Evolutionary conservation across 2,888 invertebrate genomes (phyloP).

Genomic region (Peribatodes rhomboidaria): DNA sequence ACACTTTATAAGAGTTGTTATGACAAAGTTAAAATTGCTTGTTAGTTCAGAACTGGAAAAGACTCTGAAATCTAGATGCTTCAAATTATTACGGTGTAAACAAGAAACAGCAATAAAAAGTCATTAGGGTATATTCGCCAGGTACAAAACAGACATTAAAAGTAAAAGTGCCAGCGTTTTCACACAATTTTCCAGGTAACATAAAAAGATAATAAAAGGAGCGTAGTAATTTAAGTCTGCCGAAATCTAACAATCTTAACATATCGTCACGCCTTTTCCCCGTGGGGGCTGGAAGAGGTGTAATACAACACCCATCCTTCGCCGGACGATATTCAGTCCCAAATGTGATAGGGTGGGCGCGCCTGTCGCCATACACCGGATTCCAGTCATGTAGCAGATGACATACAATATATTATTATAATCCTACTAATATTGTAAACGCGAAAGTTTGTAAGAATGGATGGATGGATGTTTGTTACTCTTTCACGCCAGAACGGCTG

Average conservation of each 20-base stretch:
- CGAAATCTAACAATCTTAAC: neutral
- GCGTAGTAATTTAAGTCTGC: neutral
- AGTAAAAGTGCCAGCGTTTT: slow-evolving; percentile 27
- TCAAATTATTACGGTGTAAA: slow-evolving; percentile 30
- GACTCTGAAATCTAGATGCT: slow-evolving; percentile 32
- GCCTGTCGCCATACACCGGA: no score
- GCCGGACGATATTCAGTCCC: no score
- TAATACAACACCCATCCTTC: no score
- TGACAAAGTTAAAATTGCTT: slow-evolving; percentile 38
- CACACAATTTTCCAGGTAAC: slow-evolving; percentile 11
- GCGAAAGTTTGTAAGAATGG: no score
- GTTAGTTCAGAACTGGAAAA: slow-evolving; percentile 33
- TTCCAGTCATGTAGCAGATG: no score
- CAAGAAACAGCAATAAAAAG: slow-evolving; percentile 34
- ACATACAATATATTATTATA: no score
- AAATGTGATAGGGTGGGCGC: no score
- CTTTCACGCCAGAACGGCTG: no score
- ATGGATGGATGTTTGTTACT: no score
- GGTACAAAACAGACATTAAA: slow-evolving; percentile 30
- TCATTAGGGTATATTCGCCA: slow-evolving; percentile 26
- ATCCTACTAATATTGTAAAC: no score
- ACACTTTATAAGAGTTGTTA: slow-evolving; percentile 28
- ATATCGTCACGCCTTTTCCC: no score
- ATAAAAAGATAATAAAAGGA: slow-evolving; percentile 4
- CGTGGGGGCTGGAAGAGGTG: no score